These are phyloP conservation scores for Ceratina calcarata DNA, from an alignment of 1,140 invertebrate genomes.

Conservation along the genomic window DNA sequence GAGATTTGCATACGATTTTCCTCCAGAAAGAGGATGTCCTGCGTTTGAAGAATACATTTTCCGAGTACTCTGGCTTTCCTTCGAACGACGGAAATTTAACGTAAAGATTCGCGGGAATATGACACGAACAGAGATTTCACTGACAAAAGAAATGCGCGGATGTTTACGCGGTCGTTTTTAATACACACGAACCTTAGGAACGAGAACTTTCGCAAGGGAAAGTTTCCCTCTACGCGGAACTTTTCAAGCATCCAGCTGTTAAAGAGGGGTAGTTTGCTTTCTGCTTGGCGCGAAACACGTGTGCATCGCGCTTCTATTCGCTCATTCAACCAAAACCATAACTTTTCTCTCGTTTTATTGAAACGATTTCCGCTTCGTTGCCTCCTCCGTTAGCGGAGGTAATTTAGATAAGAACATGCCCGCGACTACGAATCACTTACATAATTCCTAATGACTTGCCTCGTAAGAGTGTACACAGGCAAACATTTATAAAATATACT, in stretches of 20 bases:
- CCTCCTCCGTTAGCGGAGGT: background rate
- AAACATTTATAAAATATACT: background rate
- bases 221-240: slow-evolving; percentile 1
- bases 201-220: background rate
- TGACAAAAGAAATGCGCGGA: background rate
- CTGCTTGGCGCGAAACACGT: background rate
- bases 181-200: background rate
- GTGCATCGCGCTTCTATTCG: slow-evolving; percentile 1
- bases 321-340: background rate
- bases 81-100: background rate
- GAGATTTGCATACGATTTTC: background rate
- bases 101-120: background rate
- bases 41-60: background rate
- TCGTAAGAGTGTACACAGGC: background rate
- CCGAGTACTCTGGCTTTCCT: background rate
- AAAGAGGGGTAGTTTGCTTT: slow-evolving; percentile 4
- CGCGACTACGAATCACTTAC: background rate
- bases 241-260: background rate
- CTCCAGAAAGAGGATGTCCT: background rate
- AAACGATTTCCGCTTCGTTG: background rate
- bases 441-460: background rate
- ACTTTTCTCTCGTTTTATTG: background rate
- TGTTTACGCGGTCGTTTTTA: slow-evolving; percentile 1
- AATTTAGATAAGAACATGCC: background rate
- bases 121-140: background rate